Conservation (phyloP, 2,888 invertebrate genomes). For the Napeogenes inachia region DNA sequence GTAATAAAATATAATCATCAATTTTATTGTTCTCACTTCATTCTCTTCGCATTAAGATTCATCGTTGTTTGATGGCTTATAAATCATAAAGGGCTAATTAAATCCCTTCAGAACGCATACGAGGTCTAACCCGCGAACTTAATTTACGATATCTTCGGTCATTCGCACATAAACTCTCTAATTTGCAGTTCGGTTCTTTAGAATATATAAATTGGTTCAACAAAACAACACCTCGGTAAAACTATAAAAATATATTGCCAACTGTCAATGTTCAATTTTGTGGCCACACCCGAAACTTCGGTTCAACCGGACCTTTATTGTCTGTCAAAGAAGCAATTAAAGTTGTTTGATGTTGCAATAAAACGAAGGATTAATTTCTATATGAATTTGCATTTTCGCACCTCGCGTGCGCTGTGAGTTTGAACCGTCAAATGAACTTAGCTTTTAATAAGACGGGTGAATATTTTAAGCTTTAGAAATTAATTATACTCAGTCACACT, state of each 20-base stretch:
- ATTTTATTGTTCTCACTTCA: slow-evolving; percentile 29
- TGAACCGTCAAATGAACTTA: slow-evolving; percentile 24
- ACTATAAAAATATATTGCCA: slow-evolving; percentile 69
- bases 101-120: slow-evolving; percentile 55
- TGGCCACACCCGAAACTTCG: slow-evolving; percentile 66
- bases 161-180: slow-evolving; percentile 71
- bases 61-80: slow-evolving; percentile 59
- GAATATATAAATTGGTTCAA: slow-evolving; percentile 57
- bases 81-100: slow-evolving; percentile 71
- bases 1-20: slow-evolving; percentile 14
- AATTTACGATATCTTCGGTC: slow-evolving; percentile 69
- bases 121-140: slow-evolving; percentile 61
- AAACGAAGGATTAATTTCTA: slow-evolving; percentile 56
- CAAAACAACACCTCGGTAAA: slow-evolving; percentile 65
- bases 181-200: slow-evolving; percentile 58
- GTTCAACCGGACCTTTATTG: slow-evolving; percentile 60
- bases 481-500: slow-evolving; percentile 25
- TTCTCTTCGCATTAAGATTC: slow-evolving; percentile 45
- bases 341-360: slow-evolving; percentile 65
- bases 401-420: slow-evolving; percentile 25
- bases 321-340: slow-evolving; percentile 77
- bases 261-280: slow-evolving; percentile 59
- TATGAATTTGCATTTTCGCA: slow-evolving; percentile 37
- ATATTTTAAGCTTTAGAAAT: slow-evolving; percentile 19
- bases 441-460: slow-evolving; percentile 20